Evolutionary conservation across 2,113 vertebrate species (phyloP), one percentile per base, ranked within the genome.

Genomic region (Parus major): DNA sequence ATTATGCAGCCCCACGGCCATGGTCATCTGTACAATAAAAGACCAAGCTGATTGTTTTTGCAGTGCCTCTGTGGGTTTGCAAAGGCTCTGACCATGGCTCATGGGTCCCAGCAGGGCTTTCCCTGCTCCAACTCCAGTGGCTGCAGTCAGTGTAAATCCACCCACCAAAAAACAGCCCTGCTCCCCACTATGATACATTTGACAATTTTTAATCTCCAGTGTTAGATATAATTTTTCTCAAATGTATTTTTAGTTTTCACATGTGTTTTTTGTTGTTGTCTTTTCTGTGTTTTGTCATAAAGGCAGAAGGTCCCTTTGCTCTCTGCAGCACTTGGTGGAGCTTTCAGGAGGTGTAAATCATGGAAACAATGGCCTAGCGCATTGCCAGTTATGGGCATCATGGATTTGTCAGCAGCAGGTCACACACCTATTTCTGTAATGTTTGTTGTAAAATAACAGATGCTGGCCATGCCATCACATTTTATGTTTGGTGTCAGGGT

Each of bases 141-240:
- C 39, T 89, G 49, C 44, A 13, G 28, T 18, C 57, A 33, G 52
- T 21, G 9, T 15, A 18, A 56, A 52, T 44, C 31, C 53, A 41
- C 25, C 20, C 25, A 36, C 47, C 3, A 0, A 31, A 19, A 84
- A 84, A 69, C 5, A 10, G 3, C 35, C 22, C 31, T 25, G 46
- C 28, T 92, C 7, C 59, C 23, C 11, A 0, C 3, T 0, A 1
- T 24, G 27, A 29, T 35, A 35, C 3, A 15, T 50, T 81, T 59
- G 21, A 29, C 44, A 42, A 4, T 33, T 69, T 82, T 88, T 71
- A 64, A 72, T 47, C 50, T 90, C 75, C 1, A 5, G 10, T 36
- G 44, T 59, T 52, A 55, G 25, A 14, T 52, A 47, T 6, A 60
- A n/a, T 55, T 85, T 75, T 59, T 68, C 57, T 52, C 15, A 44